Evolutionary conservation across 2,113 vertebrate genomes (phyloP).

Genomic region (Leptosomus discolor): DNA sequence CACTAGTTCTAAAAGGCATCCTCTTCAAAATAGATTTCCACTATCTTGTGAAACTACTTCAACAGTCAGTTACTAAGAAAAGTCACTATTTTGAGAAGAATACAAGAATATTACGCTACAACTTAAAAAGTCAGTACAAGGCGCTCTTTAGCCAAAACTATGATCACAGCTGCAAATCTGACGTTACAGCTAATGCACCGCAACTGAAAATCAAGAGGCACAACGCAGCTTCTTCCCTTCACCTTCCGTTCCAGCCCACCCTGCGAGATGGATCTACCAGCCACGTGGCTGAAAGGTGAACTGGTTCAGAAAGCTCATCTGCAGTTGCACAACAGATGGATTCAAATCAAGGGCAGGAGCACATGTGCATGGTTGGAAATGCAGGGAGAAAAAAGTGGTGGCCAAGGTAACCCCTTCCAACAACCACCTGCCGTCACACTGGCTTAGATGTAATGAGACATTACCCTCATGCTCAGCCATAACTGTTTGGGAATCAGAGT

Average conservation of each 20-base stretch:
- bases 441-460: neutral
- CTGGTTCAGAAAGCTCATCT: neutral
- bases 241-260: neutral
- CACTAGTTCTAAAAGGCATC: neutral
- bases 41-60: neutral
- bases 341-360: neutral
- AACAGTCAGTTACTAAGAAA: neutral
- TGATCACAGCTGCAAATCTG: neutral
- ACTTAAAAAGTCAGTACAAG: neutral
- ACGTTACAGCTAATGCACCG: neutral
- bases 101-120: neutral
- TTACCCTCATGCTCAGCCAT: neutral
- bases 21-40: neutral
- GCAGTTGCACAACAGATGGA: neutral
- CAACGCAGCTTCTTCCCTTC: neutral
- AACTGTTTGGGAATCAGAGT: neutral
- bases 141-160: neutral
- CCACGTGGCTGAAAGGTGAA: neutral
- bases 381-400: neutral
- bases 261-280: neutral
- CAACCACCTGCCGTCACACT: neutral
- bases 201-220: neutral
- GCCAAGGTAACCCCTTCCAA: neutral
- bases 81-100: neutral
- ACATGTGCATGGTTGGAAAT: fast-evolving